Evolutionary conservation across 2,113 vertebrate species (phyloP), one percentile per base, ranked within the genome.

Genomic region (Eleginops maclovinus): DNA sequence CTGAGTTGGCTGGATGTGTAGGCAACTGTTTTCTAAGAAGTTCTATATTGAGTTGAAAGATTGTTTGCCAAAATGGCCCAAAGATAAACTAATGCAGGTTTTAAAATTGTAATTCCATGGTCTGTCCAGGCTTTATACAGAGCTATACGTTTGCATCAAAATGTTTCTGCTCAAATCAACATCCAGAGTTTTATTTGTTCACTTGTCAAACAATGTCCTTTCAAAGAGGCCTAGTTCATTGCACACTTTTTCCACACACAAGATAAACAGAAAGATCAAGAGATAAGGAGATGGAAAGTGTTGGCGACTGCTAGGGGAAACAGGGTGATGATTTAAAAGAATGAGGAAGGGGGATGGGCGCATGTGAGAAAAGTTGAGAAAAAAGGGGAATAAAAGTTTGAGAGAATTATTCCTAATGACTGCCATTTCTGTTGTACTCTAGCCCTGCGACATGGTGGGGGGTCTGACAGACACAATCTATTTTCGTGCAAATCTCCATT

Each of bases 401-500:
- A 78, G 63, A 63, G 80, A 84, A 83, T 87, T 86, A 82, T 88
- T 89, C 77, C 72, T 81, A 85, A 88, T 84, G 82, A 65, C 75
- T 31, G 66, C 68, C 5, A 41, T 58, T 88, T 81, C 79, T 60
- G 79, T 92, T 91, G 91, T 91, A n/a, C 75, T 82, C 72, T 17
- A 15, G 68, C 41, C n/a, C 71, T 63, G 68, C 22, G 64, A 83
- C 87, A 77, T 54, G 60, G 77, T 79, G 85, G 88, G 78, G 88
- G 86, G 86, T 83, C 84, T 78, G 64, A 87, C 56, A 75, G 84
- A 75, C 77, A 59, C 50, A 55, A 24, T 79, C 86, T 88, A 90
- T 91, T 92, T 92, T 91, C 16, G 83, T 90, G 86, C 82, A 88
- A 93, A 92, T 90, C 70, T 80, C 81, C 87, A 88, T 93, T 93